Percentiles rank a stretch among this genome's conserved stretches.
phyloP scores from a whole-genome alignment of 1,140 invertebrate genomes.

The Mya arenaria region DNA sequence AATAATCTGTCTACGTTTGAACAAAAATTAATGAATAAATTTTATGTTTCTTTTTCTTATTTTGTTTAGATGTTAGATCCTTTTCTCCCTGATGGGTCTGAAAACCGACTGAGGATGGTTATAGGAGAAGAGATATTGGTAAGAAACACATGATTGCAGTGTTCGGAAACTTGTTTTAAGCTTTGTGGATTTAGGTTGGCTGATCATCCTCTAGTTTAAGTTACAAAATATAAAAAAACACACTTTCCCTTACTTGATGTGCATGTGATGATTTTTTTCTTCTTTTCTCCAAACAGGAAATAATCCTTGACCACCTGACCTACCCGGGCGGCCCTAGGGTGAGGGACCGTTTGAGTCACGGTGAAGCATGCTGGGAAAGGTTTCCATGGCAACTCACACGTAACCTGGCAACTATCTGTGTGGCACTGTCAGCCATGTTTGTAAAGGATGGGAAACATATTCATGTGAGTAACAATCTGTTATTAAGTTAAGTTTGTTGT shows the following conservation, averaged over 20 bases:
- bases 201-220: neutral
- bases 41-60: neutral
- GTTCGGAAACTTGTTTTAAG: too few relatives aligned
- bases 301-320: slow-evolving; percentile 75
- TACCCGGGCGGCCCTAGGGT: slow-evolving; percentile 76
- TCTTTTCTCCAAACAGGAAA: too few relatives aligned
- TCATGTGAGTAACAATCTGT: too few relatives aligned
- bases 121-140: slow-evolving; percentile 63
- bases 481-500: too few relatives aligned
- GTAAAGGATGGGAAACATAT: too few relatives aligned
- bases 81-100: slow-evolving; percentile 49
- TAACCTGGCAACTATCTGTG: slow-evolving; percentile 33
- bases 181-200: too few relatives aligned
- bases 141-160: slow-evolving; percentile 37
- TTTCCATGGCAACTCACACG: slow-evolving; percentile 54
- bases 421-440: slow-evolving; percentile 16
- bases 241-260: neutral
- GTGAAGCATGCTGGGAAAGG: slow-evolving; percentile 60
- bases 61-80: slow-evolving; percentile 65
- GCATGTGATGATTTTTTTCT: too few relatives aligned
- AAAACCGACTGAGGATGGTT: slow-evolving; percentile 57
- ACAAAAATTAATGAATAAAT: too few relatives aligned
- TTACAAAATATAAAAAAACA: neutral
- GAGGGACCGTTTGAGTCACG: slow-evolving; percentile 78
- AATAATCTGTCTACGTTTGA: too few relatives aligned